Base-by-base conservation (phyloP, 2,888 invertebrate genomes). In the Chrysodeixis includens region DNA sequence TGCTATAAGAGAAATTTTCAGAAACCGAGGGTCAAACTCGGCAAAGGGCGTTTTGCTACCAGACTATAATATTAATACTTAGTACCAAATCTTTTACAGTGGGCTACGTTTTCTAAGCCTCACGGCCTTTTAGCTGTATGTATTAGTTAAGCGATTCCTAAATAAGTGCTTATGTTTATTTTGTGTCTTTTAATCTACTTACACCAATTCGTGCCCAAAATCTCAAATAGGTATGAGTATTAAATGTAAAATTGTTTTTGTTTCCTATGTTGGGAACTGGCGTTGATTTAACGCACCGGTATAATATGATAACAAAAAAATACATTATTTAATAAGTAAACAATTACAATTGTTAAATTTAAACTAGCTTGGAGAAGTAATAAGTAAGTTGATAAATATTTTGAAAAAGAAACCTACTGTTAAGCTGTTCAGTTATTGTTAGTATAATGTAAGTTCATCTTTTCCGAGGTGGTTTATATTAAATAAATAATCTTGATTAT, bases 401-500 rank as follows among this genome's bases (percentile, higher is more conserved):
- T 59, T 56, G 16, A 40, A 67, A 65, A 59, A 67, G 63, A 61
- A 64, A n/a, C n/a, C 40, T 40, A 65, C 40, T 44, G 32, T 51
- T 60, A 71, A 67, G 69, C 62, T 71, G 68, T 62, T 71, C 68
- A 63, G 61, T 66, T 71, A 63, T 71, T 73, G 55, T 53, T 72
- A 69, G 68, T 61, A 64, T 53, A 20, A 67, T 74, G 52, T 74
- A 63, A 56, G 53, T 72, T 65, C 49, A 30, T 72, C 56, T 58
- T 68, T 60, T 61, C 71, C 60, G 62, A 69, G 54, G 62, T 63
- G 44, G 54, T 58, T 76, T 65, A 76, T 66, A 81, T 68, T 81
- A 76, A 69, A 64, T 65, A 49, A 66, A 62, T 69, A 71, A 62
- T 78, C 78, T 78, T 78, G 62, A 66, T 62, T 74, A 57, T 62